Base-by-base conservation (phyloP, 2,797 vertebrate genomes). In the Holocentrus rufus region DNA sequence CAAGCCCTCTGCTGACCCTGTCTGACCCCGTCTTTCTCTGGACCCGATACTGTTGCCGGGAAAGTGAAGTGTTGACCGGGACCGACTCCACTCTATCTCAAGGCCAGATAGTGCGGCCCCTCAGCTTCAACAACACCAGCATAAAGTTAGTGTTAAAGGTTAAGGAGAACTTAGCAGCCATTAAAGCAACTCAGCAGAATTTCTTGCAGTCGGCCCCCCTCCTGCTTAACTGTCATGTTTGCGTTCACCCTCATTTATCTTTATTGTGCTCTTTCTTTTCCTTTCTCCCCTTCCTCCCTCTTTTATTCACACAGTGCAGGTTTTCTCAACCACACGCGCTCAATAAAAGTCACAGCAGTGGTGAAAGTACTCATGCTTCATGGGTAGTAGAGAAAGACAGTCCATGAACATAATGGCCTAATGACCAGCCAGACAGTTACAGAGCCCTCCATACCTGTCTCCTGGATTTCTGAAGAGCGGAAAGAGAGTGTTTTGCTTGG, bases 1-100 rank as follows among this genome's bases (percentile, higher is more conserved):
- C 69, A 59, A 81, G 67, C 71, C 69, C 65, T 71, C 75, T 23
- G 20, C 63, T 77, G 83, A 86, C 85, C 86, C 88, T 79, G 75
- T 68, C 71, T 82, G 71, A 65, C 68, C 65, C 74, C 10, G 42
- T 74, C 71, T 76, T 58, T 62, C 63, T 77, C 70, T 82, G 76
- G 61, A 80, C 61, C 77, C 69, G 53, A 65, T 85, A 63, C 69
- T 68, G 53, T 39, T 66, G 67, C 74, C 79, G 68, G 80, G 57
- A 72, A 64, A 80, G 68, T 77, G 52, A n/a, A 74, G 54, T 42
- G 30, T 50, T 64, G 72, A 76, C 63, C 68, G 64, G 60, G 53
- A 72, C 55, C 50, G 68, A 72, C 66, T 71, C 36, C 73, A 31
- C 53, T 71, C 67, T 66, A 34, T 34, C 63, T 46, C 50, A 46